These are phyloP conservation scores for Camelus bactrianus DNA, from an alignment of 2,113 vertebrate genomes.

Conservation along the genomic window DNA sequence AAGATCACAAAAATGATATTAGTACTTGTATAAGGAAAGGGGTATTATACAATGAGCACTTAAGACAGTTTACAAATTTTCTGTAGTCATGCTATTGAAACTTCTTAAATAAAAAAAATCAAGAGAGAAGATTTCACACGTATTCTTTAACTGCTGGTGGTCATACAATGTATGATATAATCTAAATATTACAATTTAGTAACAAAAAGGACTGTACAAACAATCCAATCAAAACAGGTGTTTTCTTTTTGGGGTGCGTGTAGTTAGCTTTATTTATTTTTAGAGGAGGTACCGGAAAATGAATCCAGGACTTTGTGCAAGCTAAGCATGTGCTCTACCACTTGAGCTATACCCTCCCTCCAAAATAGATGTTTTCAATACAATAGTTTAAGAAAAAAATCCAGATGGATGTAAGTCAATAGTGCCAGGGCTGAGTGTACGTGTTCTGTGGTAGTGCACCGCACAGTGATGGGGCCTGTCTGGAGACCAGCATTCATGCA, in stretches of 20 bases:
- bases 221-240: background rate
- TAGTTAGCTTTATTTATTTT: too few relatives aligned
- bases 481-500: background rate
- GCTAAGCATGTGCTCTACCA: too few relatives aligned
- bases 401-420: background rate
- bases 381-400: slow-evolving; percentile 2
- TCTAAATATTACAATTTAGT: background rate
- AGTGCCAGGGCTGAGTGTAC: too few relatives aligned
- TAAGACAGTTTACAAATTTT: slow-evolving; percentile 50
- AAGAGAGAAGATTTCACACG: slow-evolving; percentile 20
- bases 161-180: background rate
- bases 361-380: background rate
- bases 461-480: background rate
- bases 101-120: background rate
- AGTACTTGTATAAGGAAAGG: slow-evolving; percentile 45
- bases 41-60: slow-evolving; percentile 42
- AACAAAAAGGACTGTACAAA: slow-evolving; percentile 17
- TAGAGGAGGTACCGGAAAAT: too few relatives aligned
- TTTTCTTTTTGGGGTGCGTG: background rate
- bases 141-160: slow-evolving; percentile 12
- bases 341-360: too few relatives aligned
- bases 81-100: background rate
- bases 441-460: background rate
- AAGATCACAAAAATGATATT: background rate
- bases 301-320: too few relatives aligned